Percentiles rank a stretch among this genome's conserved stretches.
Evolutionary conservation across 2,113 vertebrate species (phyloP).

Genomic region (Danio rerio): DNA sequence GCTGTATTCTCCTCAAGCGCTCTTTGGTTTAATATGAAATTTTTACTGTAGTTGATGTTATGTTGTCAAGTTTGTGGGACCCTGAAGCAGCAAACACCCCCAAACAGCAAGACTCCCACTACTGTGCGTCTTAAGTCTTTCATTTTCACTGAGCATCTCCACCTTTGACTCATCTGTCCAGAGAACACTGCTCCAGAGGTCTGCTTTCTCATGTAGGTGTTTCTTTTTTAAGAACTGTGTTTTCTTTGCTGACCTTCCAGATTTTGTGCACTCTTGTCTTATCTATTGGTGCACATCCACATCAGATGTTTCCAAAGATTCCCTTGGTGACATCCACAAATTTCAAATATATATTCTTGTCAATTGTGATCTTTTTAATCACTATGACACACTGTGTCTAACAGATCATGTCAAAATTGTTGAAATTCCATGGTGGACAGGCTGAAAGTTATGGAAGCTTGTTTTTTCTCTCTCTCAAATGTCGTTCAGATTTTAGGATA

Average conservation of each 20-base stretch:
- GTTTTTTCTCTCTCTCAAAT: too few species aligned
- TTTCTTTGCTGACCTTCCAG: background rate
- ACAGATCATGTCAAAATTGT: too few species aligned
- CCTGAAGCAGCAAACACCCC: constrained; percentile 4
- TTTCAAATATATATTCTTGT: too few species aligned
- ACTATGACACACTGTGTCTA: too few species aligned
- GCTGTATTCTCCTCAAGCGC: background rate
- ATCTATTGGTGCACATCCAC: background rate
- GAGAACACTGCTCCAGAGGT: background rate
- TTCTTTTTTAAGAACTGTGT: background rate
- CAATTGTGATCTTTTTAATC: too few species aligned
- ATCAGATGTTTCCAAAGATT: background rate
- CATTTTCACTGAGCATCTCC: background rate
- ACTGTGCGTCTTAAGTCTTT: background rate
- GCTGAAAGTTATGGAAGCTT: too few species aligned
- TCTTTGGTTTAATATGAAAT: too few species aligned
- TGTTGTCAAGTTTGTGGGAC: background rate
- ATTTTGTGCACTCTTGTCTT: background rate
- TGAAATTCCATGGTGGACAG: too few species aligned
- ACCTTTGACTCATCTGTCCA: constrained; percentile 20
- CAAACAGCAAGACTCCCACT: constrained; percentile 3
- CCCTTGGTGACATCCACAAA: too few species aligned
- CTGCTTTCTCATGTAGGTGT: background rate
- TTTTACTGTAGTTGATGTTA: background rate
- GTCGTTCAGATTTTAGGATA: too few species aligned